phyloP scores from a whole-genome alignment of 2,888 invertebrate species.

The Epirrita christyi region DNA sequence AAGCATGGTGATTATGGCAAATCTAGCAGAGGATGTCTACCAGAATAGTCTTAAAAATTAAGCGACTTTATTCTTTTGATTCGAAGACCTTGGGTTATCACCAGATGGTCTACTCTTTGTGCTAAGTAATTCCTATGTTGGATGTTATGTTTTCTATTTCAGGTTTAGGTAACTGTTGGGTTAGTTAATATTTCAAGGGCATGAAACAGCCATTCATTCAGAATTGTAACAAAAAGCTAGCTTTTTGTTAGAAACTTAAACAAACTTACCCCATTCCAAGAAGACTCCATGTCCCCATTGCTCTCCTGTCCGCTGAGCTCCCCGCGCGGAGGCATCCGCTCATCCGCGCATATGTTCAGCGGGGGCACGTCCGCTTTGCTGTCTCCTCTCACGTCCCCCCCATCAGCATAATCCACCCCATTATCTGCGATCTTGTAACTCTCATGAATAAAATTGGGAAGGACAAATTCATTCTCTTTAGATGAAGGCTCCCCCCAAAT shows the following conservation, averaged over 20 bases:
- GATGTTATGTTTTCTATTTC: no score
- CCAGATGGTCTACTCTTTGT: no score
- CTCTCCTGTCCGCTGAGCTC: conserved; percentile 95
- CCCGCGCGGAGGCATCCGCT: conserved; percentile 94
- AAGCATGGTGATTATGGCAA: no score
- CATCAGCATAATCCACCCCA: conserved; percentile 64
- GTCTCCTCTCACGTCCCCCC: conserved; percentile 56
- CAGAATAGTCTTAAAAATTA: no score
- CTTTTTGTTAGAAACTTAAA: neutral
- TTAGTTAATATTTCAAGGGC: no score
- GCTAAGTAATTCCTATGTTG: no score
- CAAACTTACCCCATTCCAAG: conserved; percentile 88
- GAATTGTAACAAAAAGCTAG: no score
- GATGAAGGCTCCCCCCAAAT: conserved; percentile 76
- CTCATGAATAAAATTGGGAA: conserved; percentile 78
- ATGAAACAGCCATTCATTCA: no score
- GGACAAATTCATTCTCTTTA: conserved; percentile 72
- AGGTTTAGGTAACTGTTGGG: no score
- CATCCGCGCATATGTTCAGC: conserved; percentile 92
- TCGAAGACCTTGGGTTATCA: no score
- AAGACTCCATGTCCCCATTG: conserved; percentile 91
- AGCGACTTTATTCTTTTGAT: no score
- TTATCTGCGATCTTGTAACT: conserved; percentile 75
- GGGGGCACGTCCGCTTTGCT: conserved; percentile 71
- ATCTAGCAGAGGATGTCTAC: no score